Conservation (phyloP, 2,888 invertebrate species). For the Xiphydria camelus region DNA sequence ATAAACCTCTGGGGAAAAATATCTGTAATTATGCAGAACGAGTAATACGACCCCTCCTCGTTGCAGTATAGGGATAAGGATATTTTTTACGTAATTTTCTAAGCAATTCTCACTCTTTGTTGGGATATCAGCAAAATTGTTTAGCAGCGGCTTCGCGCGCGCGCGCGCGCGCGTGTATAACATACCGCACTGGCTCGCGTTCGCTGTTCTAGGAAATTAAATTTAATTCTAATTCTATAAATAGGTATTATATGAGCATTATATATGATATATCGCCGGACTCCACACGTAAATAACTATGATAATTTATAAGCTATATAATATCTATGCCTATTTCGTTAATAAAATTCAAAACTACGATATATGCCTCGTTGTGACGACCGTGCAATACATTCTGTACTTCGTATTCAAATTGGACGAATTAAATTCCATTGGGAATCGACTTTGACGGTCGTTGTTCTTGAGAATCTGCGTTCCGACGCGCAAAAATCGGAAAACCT, state of each 20-base stretch:
- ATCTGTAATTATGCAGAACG: neutral
- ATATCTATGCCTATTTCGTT: conserved; percentile 11
- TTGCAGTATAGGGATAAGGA: neutral
- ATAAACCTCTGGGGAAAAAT: conserved; percentile 42
- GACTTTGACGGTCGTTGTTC: no score
- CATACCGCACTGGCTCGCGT: neutral
- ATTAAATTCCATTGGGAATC: no score
- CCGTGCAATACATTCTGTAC: neutral
- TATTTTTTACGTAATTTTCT: conserved; percentile 8
- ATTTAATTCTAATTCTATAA: no score
- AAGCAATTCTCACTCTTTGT: conserved; percentile 4
- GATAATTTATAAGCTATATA: conserved; percentile 10
- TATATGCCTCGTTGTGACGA: neutral
- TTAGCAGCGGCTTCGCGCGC: no score
- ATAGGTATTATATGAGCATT: conserved; percentile 15
- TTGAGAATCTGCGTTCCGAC: no score
- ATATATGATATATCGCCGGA: conserved; percentile 12
- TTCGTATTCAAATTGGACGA: no score
- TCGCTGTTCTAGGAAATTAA: conserved; percentile 3
- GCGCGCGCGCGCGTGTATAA: neutral
- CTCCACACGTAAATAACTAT: conserved; percentile 7
- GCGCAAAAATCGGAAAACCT: no score
- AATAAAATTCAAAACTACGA: conserved; percentile 11
- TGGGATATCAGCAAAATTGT: neutral
- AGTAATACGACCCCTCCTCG: neutral